Conservation (phyloP, 2,888 invertebrate genomes). For the Endotricha flammealis region DNA sequence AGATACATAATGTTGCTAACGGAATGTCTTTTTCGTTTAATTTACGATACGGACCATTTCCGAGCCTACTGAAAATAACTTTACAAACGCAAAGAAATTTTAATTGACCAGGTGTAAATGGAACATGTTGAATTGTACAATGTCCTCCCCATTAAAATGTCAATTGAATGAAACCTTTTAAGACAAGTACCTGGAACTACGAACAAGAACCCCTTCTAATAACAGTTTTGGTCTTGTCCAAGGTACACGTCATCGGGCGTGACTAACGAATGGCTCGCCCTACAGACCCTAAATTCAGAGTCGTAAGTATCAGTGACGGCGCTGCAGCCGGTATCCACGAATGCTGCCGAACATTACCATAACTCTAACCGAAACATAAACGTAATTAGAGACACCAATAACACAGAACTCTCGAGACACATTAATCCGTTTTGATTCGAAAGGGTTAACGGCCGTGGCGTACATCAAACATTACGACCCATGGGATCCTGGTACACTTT, state of each 20-base stretch:
- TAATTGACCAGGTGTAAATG: slow-evolving; percentile 8
- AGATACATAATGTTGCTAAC: slow-evolving; percentile 46
- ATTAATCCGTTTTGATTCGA: slow-evolving; percentile 67
- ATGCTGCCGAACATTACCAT: slow-evolving; percentile 69
- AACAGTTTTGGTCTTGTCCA: slow-evolving; percentile 78
- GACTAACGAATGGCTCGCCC: slow-evolving; percentile 78
- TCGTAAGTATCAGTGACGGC: slow-evolving; percentile 73
- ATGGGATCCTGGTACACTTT: slow-evolving; percentile 46
- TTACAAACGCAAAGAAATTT: slow-evolving; percentile 4
- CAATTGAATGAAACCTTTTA: slow-evolving; percentile 47
- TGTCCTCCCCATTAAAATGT: slow-evolving; percentile 15
- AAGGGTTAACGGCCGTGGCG: slow-evolving; percentile 54
- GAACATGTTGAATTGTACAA: slow-evolving; percentile 1
- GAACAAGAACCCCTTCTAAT: slow-evolving; percentile 64
- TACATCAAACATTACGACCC: slow-evolving; percentile 51
- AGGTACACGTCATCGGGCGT: slow-evolving; percentile 78
- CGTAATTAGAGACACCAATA: slow-evolving; percentile 73
- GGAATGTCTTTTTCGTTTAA: slow-evolving; percentile 52
- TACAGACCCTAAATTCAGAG: slow-evolving; percentile 77
- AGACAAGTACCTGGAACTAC: slow-evolving; percentile 50
- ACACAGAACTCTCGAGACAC: slow-evolving; percentile 63
- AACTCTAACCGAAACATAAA: slow-evolving; percentile 65
- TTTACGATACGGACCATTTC: slow-evolving; percentile 34
- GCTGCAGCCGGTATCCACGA: slow-evolving; percentile 52
- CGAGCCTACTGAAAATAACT: slow-evolving; percentile 3